A percentile compares a stretch with the other conserved stretches of the same genome.
phyloP scores from a whole-genome alignment of 1,140 invertebrate genomes.

The Drosophila littoralis region DNA sequence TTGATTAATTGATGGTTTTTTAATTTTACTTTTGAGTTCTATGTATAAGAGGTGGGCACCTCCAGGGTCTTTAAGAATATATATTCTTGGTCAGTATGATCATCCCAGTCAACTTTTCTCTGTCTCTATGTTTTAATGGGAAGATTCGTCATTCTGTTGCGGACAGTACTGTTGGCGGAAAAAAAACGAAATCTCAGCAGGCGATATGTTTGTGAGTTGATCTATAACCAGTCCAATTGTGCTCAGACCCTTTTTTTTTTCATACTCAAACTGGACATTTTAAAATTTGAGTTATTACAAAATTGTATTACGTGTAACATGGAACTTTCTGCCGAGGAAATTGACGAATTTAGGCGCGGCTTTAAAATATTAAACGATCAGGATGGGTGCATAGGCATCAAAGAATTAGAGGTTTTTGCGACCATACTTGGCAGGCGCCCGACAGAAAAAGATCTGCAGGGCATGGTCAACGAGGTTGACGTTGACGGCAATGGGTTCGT shows the following conservation, averaged over 20 bases:
- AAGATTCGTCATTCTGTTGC: too few species aligned
- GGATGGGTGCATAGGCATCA: not conserved
- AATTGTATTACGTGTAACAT: not conserved
- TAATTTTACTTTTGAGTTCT: too few species aligned
- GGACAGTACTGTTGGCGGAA: too few species aligned
- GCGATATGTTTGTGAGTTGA: not conserved
- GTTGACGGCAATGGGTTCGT: constrained; percentile 11
- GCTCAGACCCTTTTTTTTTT: too few species aligned
- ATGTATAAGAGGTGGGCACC: too few species aligned
- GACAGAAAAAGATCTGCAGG: not conserved
- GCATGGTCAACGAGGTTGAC: constrained; percentile 15
- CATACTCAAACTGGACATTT: not conserved
- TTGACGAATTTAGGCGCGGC: not conserved
- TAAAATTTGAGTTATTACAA: not conserved
- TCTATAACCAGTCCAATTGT: not conserved
- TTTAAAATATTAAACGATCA: not conserved
- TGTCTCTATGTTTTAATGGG: too few species aligned
- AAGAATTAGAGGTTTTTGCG: not conserved
- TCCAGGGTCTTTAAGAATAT: not conserved
- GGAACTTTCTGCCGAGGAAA: not conserved
- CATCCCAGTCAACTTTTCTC: too few species aligned
- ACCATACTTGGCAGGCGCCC: not conserved
- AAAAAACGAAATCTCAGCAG: not conserved
- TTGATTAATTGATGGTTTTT: too few species aligned
- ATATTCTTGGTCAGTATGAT: not conserved